These are phyloP conservation scores for Boloria euphrosyne DNA, from an alignment of 2,888 invertebrate species.

Conservation along the genomic window DNA sequence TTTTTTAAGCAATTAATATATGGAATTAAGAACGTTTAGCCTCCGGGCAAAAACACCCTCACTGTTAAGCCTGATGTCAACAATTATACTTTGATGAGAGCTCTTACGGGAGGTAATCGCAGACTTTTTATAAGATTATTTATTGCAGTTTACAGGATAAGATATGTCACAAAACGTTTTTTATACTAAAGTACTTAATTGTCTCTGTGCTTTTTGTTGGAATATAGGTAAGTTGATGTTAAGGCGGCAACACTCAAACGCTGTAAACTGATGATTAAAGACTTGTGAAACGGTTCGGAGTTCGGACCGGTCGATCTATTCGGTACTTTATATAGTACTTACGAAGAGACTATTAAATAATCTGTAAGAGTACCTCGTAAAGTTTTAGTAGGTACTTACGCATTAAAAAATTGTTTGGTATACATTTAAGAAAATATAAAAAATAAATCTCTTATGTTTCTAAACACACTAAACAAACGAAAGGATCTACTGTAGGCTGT, in stretches of 20 bases:
- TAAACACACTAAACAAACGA: too few relatives aligned
- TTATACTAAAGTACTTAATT: background rate
- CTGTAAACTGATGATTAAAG: too few relatives aligned
- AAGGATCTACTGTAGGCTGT: too few relatives aligned
- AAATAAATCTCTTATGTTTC: too few relatives aligned
- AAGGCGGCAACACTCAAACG: background rate
- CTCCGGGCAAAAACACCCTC: conserved; percentile 34
- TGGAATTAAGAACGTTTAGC: conserved; percentile 71
- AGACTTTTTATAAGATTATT: conserved; percentile 15
- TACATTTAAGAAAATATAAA: too few relatives aligned
- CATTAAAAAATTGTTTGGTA: too few relatives aligned
- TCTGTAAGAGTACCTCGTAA: too few relatives aligned
- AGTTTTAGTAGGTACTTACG: too few relatives aligned
- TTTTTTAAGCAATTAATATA: conserved; percentile 47
- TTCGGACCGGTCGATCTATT: too few relatives aligned
- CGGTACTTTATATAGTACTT: too few relatives aligned
- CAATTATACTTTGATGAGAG: conserved; percentile 31
- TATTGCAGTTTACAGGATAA: conserved; percentile 14
- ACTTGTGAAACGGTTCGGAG: too few relatives aligned
- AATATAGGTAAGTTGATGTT: background rate
- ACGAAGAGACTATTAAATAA: too few relatives aligned
- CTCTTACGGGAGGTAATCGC: conserved; percentile 12
- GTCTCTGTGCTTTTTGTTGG: background rate
- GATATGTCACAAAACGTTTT: conserved; percentile 4
- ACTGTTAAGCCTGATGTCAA: conserved; percentile 31